phyloP scores from a whole-genome alignment of 2,797 vertebrate species.

The Podarcis siculus region DNA sequence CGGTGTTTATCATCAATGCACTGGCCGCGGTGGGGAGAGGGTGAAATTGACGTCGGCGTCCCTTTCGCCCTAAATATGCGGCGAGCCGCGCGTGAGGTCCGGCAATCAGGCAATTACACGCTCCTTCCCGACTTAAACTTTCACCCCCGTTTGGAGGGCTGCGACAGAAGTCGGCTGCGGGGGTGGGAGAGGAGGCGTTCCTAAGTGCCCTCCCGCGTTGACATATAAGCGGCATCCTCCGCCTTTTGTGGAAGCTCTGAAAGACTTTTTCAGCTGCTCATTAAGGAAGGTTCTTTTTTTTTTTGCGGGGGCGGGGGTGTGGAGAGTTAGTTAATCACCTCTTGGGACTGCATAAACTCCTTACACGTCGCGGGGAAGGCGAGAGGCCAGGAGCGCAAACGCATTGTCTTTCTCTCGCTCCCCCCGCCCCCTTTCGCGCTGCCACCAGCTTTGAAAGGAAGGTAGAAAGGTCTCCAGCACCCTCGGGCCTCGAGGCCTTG shows the following conservation, averaged over 20 bases:
- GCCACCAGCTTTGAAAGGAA: background rate
- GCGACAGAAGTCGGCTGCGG: slow-evolving; percentile 68
- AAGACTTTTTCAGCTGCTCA: slow-evolving; percentile 73
- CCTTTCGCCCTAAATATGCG: slow-evolving; percentile 71
- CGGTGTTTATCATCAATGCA: slow-evolving; percentile 63
- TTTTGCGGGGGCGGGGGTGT: background rate
- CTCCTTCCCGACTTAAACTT: slow-evolving; percentile 79
- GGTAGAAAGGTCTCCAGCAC: too few species aligned
- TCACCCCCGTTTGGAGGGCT: slow-evolving; percentile 71
- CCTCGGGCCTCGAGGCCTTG: too few species aligned
- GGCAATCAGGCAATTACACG: slow-evolving; percentile 66
- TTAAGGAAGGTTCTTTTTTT: slow-evolving; percentile 73
- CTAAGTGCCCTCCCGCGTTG: slow-evolving; percentile 77
- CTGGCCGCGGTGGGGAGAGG: slow-evolving; percentile 1
- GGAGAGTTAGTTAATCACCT: slow-evolving; percentile 67
- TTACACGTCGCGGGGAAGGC: slow-evolving; percentile 18
- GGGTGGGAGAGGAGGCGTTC: slow-evolving; percentile 76
- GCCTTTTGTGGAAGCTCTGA: slow-evolving; percentile 51
- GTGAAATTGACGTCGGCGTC: slow-evolving; percentile 74
- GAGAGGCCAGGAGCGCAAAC: background rate
- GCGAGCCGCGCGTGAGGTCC: slow-evolving; percentile 74
- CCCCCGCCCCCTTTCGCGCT: background rate
- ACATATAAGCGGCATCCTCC: slow-evolving; percentile 68
- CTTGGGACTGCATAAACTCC: slow-evolving; percentile 70
- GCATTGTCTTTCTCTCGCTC: background rate